These are phyloP conservation scores for Dinocampus coccinellae DNA, from an alignment of 2,888 invertebrate species.

Conservation along the genomic window DNA sequence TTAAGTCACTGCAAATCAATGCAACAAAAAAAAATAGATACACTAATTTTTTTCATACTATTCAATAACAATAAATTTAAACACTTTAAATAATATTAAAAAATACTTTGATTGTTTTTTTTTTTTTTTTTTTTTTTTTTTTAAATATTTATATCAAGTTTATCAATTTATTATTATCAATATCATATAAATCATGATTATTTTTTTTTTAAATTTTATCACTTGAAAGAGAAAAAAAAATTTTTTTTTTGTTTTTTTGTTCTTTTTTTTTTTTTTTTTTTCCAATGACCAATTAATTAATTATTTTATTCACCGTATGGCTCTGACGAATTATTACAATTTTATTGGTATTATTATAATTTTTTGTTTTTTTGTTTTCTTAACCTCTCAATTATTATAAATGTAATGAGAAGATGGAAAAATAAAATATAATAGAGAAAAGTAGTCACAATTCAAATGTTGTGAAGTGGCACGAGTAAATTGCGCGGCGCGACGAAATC, in stretches of 20 bases:
- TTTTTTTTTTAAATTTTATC: too few relatives aligned
- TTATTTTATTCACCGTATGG: too few relatives aligned
- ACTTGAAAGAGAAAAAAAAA: too few relatives aligned
- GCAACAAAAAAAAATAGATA: background rate
- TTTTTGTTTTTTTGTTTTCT: background rate
- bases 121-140: slow-evolving; percentile 8
- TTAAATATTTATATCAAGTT: too few relatives aligned
- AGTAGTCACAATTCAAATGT: background rate
- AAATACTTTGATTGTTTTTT: background rate
- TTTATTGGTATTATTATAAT: too few relatives aligned
- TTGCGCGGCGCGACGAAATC: slow-evolving; percentile 59
- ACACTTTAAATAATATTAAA: slow-evolving; percentile 7
- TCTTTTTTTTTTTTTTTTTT: too few relatives aligned
- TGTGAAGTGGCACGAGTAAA: slow-evolving; percentile 17
- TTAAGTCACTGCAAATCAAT: slow-evolving; percentile 6
- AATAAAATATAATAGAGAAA: background rate
- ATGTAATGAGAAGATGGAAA: background rate
- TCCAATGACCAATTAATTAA: too few relatives aligned
- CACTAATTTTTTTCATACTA: background rate
- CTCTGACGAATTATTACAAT: background rate
- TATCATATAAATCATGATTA: background rate
- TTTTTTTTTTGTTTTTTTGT: too few relatives aligned
- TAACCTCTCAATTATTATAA: background rate
- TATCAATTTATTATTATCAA: background rate
- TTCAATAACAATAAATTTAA: background rate